phyloP scores from a whole-genome alignment of 2,113 vertebrate species.

The Hemicordylus capensis region DNA sequence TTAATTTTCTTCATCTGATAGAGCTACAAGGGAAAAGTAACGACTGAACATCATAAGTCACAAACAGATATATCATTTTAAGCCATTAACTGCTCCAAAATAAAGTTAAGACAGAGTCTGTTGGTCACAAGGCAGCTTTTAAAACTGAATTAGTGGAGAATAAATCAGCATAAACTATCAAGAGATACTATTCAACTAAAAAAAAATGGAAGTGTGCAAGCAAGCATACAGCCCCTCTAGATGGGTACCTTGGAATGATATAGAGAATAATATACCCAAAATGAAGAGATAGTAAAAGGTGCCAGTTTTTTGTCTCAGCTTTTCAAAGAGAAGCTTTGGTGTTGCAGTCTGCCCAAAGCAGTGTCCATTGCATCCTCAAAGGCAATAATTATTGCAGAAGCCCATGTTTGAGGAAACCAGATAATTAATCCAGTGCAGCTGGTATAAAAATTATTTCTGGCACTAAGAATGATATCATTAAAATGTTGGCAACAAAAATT shows the following conservation, averaged over 20 bases:
- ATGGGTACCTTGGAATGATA: not conserved
- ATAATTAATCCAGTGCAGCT: conserved; percentile 77
- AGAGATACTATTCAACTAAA: not conserved
- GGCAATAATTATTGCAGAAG: conserved; percentile 76
- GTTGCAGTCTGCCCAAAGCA: conserved; percentile 42
- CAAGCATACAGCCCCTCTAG: not conserved
- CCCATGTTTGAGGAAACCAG: conserved; percentile 71
- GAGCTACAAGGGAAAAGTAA: not conserved
- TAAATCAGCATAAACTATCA: not conserved
- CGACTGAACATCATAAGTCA: not conserved
- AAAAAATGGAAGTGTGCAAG: not conserved
- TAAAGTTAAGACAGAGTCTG: not conserved
- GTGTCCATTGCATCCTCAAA: conserved; percentile 67
- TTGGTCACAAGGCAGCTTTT: conserved; percentile 16
- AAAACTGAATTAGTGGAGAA: conserved; percentile 17
- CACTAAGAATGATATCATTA: conserved; percentile 70
- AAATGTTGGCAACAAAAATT: conserved; percentile 72
- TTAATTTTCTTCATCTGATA: not conserved
- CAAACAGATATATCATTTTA: not conserved
- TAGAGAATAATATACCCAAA: conserved; percentile 12
- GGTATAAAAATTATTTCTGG: conserved; percentile 72
- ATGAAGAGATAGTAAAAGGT: not conserved
- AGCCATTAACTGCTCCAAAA: not conserved
- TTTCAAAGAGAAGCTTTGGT: conserved; percentile 45
- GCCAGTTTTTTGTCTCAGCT: conserved; percentile 33